Evolutionary conservation across 2,113 vertebrate genomes (phyloP).

Genomic region (Podilymbus podiceps): DNA sequence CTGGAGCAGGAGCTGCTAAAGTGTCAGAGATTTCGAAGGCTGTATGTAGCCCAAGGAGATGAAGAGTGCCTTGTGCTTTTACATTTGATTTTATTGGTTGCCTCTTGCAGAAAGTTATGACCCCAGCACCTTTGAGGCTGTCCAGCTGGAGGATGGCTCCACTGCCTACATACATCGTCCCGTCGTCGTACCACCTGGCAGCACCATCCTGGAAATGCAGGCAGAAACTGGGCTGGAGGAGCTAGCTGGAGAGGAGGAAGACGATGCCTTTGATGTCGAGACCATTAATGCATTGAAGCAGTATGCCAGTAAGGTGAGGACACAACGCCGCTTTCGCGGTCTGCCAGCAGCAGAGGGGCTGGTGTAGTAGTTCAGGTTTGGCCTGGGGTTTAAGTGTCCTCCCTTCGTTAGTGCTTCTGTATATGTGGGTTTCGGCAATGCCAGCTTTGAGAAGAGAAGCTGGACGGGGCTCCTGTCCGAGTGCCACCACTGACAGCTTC

Average conservation of each 20-base stretch:
- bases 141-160: constrained; percentile 83
- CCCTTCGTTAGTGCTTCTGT: not conserved
- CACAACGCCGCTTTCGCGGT: not conserved
- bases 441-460: not conserved
- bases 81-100: not conserved
- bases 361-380: not conserved
- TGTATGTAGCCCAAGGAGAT: not conserved
- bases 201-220: constrained; percentile 74
- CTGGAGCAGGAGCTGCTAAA: not conserved
- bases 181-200: constrained; percentile 44
- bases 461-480: not conserved
- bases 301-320: constrained; percentile 73
- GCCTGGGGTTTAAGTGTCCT: not conserved
- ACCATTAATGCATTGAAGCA: constrained; percentile 71
- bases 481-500: not conserved
- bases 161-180: constrained; percentile 81
- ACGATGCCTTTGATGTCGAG: constrained; percentile 55
- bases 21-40: not conserved
- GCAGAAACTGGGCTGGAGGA: constrained; percentile 68
- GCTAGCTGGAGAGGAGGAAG: constrained; percentile 60
- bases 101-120: constrained; percentile 72
- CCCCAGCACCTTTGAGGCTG: constrained; percentile 71
- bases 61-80: not conserved
- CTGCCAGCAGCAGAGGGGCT: not conserved
- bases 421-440: not conserved